These are phyloP conservation scores for Lasius fuliginosus DNA, from an alignment of 2,888 invertebrate species.

Conservation along the genomic window DNA sequence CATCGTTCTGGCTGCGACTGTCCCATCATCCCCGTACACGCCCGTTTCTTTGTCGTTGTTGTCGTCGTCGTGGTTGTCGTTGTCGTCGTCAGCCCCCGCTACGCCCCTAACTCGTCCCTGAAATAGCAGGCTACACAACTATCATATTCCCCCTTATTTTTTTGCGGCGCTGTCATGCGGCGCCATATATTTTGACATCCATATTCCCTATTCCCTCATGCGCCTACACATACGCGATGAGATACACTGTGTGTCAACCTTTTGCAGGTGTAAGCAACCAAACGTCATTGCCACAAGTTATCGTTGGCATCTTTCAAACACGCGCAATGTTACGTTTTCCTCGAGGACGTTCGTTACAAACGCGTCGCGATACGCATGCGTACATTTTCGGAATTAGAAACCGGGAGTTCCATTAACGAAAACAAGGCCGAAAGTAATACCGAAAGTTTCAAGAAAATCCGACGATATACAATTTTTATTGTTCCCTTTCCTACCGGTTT, in stretches of 20 bases:
- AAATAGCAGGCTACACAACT: conserved; percentile 81
- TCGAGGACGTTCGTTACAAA: background rate
- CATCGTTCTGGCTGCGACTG: conserved; percentile 58
- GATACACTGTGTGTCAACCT: conserved; percentile 43
- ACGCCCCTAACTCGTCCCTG: conserved; percentile 63
- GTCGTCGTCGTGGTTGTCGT: background rate
- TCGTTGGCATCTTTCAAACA: conserved; percentile 19
- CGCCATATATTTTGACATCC: conserved; percentile 81
- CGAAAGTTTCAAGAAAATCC: background rate
- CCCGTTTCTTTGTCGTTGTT: background rate
- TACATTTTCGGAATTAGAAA: background rate
- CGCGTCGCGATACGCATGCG: too few relatives aligned
- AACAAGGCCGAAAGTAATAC: background rate
- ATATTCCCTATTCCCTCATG: conserved; percentile 73
- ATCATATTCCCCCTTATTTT: conserved; percentile 81
- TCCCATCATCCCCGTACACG: conserved; percentile 50
- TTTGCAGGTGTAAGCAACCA: conserved; percentile 56
- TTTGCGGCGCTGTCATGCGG: conserved; percentile 78
- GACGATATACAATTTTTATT: background rate
- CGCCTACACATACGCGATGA: conserved; percentile 51
- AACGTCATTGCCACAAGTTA: conserved; percentile 46
- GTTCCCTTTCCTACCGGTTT: background rate
- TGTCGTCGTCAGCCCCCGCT: conserved; percentile 42
- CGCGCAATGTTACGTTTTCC: background rate
- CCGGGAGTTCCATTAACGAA: background rate